A percentile compares a stretch with the other conserved stretches of the same genome.
Conservation (phyloP, 2,113 vertebrate genomes). For the Chloropsis cyanopogon region DNA sequence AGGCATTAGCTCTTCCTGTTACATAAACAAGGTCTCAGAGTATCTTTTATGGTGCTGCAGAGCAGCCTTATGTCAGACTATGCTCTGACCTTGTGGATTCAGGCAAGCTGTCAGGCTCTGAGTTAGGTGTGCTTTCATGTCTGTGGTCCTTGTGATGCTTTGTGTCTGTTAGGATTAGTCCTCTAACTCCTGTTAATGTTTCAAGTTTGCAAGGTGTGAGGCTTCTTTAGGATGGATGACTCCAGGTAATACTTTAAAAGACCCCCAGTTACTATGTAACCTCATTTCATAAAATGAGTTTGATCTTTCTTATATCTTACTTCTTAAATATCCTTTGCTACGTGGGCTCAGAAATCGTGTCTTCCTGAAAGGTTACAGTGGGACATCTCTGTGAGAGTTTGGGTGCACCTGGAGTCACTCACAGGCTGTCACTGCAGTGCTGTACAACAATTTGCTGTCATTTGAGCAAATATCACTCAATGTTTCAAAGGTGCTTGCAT, state of each 20-base stretch:
- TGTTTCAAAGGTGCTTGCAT: not conserved
- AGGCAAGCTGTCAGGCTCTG: not conserved
- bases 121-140: not conserved
- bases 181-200: not conserved
- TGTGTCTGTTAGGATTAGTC: not conserved
- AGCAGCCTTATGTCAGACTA: not conserved
- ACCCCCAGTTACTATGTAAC: not conserved
- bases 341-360: not conserved
- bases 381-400: not conserved
- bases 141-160: not conserved
- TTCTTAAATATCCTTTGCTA: not conserved
- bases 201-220: not conserved
- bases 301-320: not conserved
- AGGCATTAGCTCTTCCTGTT: not conserved
- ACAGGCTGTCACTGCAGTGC: rapidly evolving
- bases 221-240: not conserved
- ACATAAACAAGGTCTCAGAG: not conserved
- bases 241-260: not conserved
- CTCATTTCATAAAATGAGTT: not conserved
- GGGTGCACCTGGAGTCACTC: not conserved
- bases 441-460: not conserved
- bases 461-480: not conserved
- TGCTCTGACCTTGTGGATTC: not conserved
- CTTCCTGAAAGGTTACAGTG: not conserved
- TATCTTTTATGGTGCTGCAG: not conserved